Conservation (phyloP, 2,888 invertebrate species). For the Eueremaeus valkanovi region DNA sequence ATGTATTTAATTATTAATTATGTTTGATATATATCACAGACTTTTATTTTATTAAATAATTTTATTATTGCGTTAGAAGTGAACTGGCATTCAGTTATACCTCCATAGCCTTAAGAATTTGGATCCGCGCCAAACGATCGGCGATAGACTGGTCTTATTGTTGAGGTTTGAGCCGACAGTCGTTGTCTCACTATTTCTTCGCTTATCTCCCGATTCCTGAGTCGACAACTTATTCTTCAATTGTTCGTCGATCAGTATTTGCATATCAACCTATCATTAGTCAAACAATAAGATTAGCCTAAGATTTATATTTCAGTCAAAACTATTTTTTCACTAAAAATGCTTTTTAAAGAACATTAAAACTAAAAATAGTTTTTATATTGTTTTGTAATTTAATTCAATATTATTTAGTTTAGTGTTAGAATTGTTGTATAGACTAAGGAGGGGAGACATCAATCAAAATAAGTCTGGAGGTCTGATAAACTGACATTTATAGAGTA, state of each 20-base stretch:
- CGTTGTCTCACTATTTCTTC: slow-evolving; percentile 41
- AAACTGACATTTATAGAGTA: too few species aligned
- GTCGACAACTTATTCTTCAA: slow-evolving; percentile 70
- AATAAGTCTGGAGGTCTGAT: too few species aligned
- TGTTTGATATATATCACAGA: slow-evolving; percentile 23
- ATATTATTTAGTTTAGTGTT: too few species aligned
- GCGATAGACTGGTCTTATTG: not conserved
- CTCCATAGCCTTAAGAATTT: slow-evolving; percentile 44
- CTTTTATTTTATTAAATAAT: not conserved
- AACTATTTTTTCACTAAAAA: too few species aligned
- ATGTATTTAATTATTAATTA: too few species aligned
- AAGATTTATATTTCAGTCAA: not conserved
- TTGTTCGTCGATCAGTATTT: slow-evolving; percentile 83
- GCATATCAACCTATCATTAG: slow-evolving; percentile 78
- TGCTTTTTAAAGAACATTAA: too few species aligned
- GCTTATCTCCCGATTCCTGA: slow-evolving; percentile 50
- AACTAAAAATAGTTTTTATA: too few species aligned
- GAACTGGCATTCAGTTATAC: slow-evolving; percentile 1
- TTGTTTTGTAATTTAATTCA: too few species aligned
- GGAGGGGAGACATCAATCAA: too few species aligned
- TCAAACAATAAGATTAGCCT: not conserved
- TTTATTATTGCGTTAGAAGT: not conserved
- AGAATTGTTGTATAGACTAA: too few species aligned
- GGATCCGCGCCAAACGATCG: slow-evolving; percentile 38
- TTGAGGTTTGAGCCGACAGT: slow-evolving; percentile 32